Percentiles rank a stretch among this genome's conserved stretches.
These are phyloP conservation scores for Lepidochitona cinerea DNA, from an alignment of 2,888 invertebrate genomes.

Conservation along the genomic window DNA sequence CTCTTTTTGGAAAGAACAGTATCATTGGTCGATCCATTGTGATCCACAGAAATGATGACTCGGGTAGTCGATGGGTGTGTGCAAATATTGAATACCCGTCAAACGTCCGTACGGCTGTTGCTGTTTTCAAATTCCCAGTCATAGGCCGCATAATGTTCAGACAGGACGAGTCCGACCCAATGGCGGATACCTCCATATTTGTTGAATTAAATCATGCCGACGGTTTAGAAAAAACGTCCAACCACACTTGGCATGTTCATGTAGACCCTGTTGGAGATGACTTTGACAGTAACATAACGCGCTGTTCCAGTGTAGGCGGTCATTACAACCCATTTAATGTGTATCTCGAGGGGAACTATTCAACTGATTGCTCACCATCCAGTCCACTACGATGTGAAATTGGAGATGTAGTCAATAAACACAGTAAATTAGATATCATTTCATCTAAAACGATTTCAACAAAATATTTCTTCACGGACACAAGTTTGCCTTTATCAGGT, in stretches of 20 bases:
- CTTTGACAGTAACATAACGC: conserved; percentile 71
- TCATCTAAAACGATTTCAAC: background rate
- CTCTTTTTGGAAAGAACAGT: conserved; percentile 84
- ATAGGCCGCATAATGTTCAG: conserved; percentile 88
- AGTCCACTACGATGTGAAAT: conserved; percentile 91
- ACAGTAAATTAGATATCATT: conserved; percentile 41
- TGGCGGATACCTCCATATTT: conserved; percentile 87
- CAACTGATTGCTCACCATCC: conserved; percentile 37
- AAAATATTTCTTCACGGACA: conserved; percentile 79
- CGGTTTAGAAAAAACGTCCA: conserved; percentile 75
- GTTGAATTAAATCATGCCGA: conserved; percentile 91
- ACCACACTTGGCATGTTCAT: conserved; percentile 85
- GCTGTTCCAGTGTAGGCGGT: conserved; percentile 79
- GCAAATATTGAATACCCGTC: conserved; percentile 71
- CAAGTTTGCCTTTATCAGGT: conserved; percentile 83
- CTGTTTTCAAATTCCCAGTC: conserved; percentile 87
- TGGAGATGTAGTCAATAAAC: conserved; percentile 79
- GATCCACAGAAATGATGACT: conserved; percentile 75
- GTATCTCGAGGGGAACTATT: conserved; percentile 42
- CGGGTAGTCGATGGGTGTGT: conserved; percentile 61
- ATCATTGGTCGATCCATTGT: conserved; percentile 86
- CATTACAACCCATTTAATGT: conserved; percentile 85
- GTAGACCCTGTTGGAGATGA: conserved; percentile 83
- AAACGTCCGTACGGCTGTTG: conserved; percentile 78
- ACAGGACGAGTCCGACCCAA: conserved; percentile 84